Conservation (phyloP, 2,888 invertebrate genomes). For the Eurytoma californica region DNA sequence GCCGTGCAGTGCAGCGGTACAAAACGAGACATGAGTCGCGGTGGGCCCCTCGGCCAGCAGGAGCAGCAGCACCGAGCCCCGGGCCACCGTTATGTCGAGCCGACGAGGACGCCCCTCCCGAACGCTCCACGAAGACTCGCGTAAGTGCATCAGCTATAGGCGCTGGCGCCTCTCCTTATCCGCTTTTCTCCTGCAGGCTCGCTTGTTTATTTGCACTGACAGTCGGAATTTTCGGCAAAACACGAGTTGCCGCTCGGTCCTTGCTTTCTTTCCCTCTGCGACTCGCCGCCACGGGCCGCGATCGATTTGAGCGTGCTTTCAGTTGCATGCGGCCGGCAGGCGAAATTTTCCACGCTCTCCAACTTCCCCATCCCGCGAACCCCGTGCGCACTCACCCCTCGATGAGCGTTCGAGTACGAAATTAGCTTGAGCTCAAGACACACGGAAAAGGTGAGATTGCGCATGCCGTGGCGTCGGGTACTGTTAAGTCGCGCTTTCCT, state of each 20-base stretch:
- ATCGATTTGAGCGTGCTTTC: neutral
- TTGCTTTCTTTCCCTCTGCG: neutral
- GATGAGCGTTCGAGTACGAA: neutral
- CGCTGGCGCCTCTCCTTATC: too few species aligned
- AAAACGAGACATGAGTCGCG: neutral
- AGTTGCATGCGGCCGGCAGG: too few species aligned
- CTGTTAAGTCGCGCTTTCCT: too few species aligned
- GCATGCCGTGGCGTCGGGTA: too few species aligned
- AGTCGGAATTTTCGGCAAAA: neutral
- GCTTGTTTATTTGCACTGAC: neutral
- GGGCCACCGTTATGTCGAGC: too few species aligned
- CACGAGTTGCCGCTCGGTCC: neutral
- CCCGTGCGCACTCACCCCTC: neutral
- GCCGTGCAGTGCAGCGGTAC: neutral
- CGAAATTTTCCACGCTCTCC: too few species aligned
- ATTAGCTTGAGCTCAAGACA: too few species aligned
- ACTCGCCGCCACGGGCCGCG: neutral
- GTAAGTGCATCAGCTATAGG: too few species aligned
- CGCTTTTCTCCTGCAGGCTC: neutral
- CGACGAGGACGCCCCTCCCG: too few species aligned
- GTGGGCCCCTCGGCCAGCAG: slow-evolving; percentile 17
- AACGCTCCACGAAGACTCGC: too few species aligned
- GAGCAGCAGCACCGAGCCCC: slow-evolving; percentile 22
- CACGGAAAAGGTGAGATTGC: too few species aligned
- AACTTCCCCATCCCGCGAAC: neutral